Conservation (phyloP, 2,113 vertebrate genomes). For the Otolemur garnettii region DNA sequence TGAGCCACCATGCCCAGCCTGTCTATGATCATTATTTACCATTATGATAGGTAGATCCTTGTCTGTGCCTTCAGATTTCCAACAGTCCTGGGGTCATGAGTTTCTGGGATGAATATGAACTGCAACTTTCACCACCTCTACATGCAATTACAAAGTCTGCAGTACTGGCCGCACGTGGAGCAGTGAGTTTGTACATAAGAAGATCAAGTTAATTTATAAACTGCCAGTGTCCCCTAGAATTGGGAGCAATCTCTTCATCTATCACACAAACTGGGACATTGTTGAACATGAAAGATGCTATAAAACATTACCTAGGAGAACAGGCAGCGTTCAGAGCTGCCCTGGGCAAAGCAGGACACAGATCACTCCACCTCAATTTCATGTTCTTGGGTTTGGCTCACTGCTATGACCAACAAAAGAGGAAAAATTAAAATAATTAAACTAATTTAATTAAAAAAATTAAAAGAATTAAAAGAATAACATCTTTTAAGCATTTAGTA, state of each 20-base stretch:
- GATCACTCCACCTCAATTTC: background rate
- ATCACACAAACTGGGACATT: background rate
- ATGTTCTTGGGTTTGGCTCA: background rate
- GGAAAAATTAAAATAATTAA: background rate
- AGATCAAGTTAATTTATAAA: background rate
- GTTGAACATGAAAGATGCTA: background rate
- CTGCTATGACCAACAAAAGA: background rate
- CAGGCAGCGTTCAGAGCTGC: too few species aligned
- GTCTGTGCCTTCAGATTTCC: background rate
- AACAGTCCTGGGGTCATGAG: background rate
- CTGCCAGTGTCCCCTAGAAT: background rate
- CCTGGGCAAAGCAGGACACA: background rate
- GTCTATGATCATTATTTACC: background rate
- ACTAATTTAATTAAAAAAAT: too few species aligned
- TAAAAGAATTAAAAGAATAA: background rate
- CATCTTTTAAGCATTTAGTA: background rate
- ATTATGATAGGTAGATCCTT: background rate
- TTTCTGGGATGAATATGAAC: background rate
- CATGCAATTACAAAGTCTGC: background rate
- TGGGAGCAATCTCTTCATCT: background rate
- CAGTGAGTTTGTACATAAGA: background rate
- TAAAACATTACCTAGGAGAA: background rate
- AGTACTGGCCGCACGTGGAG: background rate
- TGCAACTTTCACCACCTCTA: too few species aligned
- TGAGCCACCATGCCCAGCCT: too few species aligned